These are phyloP conservation scores for Sphaerophoria taeniata DNA, from an alignment of 2,888 invertebrate genomes.

Conservation along the genomic window DNA sequence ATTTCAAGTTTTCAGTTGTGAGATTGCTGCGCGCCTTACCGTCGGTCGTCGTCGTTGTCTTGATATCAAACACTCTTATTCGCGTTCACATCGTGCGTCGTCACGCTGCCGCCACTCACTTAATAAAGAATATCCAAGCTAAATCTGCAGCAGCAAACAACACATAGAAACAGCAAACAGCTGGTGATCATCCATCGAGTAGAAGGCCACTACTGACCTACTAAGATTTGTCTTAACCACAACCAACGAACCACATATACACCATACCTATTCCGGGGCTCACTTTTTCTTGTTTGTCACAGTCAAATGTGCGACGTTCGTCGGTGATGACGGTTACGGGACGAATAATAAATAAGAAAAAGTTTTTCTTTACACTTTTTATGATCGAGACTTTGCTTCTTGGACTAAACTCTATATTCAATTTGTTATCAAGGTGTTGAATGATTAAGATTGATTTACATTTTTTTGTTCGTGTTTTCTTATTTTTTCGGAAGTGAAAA, in stretches of 20 bases:
- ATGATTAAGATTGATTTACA: conserved; percentile 49
- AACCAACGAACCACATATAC: conserved; percentile 3
- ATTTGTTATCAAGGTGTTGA: conserved; percentile 28
- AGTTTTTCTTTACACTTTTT: conserved; percentile 77
- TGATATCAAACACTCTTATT: conserved; percentile 56
- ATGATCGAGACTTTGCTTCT: conserved; percentile 16
- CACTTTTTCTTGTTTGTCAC: conserved; percentile 77
- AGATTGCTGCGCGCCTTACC: conserved; percentile 64
- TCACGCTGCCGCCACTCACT: conserved; percentile 32
- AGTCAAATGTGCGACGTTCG: conserved; percentile 76
- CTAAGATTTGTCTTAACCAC: conserved; percentile 76
- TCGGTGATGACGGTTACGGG: conserved; percentile 76
- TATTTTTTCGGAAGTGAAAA: not conserved
- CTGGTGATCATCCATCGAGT: conserved; percentile 50
- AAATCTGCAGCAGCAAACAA: conserved; percentile 68
- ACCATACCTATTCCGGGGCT: conserved; percentile 70
- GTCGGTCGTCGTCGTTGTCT: conserved; percentile 32
- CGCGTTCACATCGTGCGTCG: conserved; percentile 53
- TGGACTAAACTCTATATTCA: conserved; percentile 11
- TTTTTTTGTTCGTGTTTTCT: conserved; percentile 18
- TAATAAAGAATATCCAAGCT: conserved; percentile 31
- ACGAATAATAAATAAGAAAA: conserved; percentile 81
- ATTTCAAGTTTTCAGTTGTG: conserved; percentile 71
- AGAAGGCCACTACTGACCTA: conserved; percentile 82
- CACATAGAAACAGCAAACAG: conserved; percentile 72